phyloP scores from a whole-genome alignment of 2,113 vertebrate genomes.

The Megaleporinus macrocephalus region DNA sequence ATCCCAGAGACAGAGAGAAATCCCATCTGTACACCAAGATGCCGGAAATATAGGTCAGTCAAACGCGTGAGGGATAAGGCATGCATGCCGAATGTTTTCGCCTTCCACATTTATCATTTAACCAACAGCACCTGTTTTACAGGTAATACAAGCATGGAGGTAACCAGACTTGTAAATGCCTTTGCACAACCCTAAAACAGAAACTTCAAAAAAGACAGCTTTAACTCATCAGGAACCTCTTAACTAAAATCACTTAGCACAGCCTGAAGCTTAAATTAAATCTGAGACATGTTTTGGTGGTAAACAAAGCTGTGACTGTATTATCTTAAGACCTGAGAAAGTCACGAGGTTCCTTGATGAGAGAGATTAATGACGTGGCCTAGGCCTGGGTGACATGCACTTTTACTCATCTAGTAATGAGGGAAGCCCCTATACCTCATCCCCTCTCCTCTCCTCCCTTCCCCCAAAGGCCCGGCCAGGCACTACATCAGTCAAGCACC shows the following conservation, averaged over 20 bases:
- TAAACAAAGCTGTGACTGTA: background rate
- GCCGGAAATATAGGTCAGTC: background rate
- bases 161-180: background rate
- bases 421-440: slow-evolving; percentile 39
- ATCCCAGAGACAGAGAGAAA: background rate
- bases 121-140: slow-evolving; percentile 31
- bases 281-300: background rate
- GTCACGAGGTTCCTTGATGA: slow-evolving; percentile 26
- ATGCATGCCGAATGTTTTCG: background rate
- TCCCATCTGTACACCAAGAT: background rate
- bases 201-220: background rate
- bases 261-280: too few species aligned
- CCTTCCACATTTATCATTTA: background rate
- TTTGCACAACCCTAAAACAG: background rate
- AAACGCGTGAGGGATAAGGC: background rate
- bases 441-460: slow-evolving; percentile 36
- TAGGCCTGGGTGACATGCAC: slow-evolving; percentile 23
- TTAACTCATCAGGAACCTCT: background rate
- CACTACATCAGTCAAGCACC: slow-evolving; percentile 12
- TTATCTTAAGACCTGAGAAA: slow-evolving; percentile 30
- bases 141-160: slow-evolving; percentile 18
- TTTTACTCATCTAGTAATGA: slow-evolving; percentile 46
- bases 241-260: background rate
- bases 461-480: slow-evolving; percentile 29
- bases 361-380: slow-evolving; percentile 39